These are phyloP conservation scores for Rhinoraja longicauda DNA, from an alignment of 2,797 vertebrate species.

Conservation along the genomic window DNA sequence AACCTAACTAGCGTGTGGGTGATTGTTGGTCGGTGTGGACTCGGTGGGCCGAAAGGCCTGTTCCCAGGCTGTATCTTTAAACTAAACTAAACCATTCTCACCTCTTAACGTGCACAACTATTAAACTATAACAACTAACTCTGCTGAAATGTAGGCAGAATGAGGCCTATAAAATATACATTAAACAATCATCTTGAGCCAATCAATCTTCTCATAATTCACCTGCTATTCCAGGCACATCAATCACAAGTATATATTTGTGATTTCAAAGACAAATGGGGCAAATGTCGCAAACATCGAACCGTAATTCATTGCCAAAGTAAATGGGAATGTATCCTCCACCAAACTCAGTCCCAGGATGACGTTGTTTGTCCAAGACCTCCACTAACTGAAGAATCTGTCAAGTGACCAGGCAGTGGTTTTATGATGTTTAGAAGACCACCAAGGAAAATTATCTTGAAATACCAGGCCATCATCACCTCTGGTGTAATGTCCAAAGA, in stretches of 20 bases:
- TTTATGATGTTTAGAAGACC: neutral
- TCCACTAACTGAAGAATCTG: neutral
- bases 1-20: too few relatives aligned
- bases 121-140: too few relatives aligned
- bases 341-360: neutral
- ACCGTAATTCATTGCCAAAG: neutral
- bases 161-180: too few relatives aligned
- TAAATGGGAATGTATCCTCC: neutral
- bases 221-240: neutral
- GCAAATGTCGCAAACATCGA: neutral
- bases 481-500: neutral
- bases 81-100: too few relatives aligned
- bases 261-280: neutral
- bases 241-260: neutral
- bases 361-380: neutral
- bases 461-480: neutral
- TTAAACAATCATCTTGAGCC: neutral
- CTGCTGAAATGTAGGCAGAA: too few relatives aligned
- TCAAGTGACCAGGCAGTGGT: neutral
- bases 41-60: too few relatives aligned
- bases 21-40: too few relatives aligned
- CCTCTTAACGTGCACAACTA: too few relatives aligned
- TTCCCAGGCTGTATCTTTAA: too few relatives aligned
- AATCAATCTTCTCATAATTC: neutral
- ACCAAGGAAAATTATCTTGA: neutral